Evolutionary conservation across 2,888 invertebrate genomes (phyloP).

Genomic region (Brachypalpus laphriformis): DNA sequence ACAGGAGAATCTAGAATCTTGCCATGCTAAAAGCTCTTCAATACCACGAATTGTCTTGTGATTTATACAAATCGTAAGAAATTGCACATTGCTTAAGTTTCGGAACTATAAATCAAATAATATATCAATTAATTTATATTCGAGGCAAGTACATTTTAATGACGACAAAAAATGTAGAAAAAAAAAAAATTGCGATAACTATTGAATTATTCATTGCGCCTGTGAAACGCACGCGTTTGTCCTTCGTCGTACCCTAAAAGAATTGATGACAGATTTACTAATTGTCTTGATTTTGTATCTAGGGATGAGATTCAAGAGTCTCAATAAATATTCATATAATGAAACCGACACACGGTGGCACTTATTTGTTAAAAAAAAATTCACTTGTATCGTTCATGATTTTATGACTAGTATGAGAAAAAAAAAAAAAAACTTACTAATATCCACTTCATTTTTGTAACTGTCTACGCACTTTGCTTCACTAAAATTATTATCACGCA

Average conservation of each 20-base stretch:
- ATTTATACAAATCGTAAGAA: background rate
- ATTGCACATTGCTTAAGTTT: background rate
- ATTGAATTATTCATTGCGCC: slow-evolving; percentile 56
- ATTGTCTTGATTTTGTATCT: background rate
- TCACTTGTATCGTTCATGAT: background rate
- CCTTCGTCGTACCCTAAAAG: slow-evolving; percentile 60
- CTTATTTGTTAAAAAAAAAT: background rate
- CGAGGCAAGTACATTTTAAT: slow-evolving; percentile 26
- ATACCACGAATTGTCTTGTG: background rate
- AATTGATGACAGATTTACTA: slow-evolving; percentile 29
- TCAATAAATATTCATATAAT: slow-evolving; percentile 19
- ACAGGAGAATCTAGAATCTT: background rate
- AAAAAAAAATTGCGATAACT: slow-evolving; percentile 16
- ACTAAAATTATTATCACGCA: slow-evolving; percentile 39
- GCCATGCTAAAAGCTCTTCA: background rate
- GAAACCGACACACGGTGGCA: background rate
- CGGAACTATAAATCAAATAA: background rate
- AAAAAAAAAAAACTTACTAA: slow-evolving; percentile 58
- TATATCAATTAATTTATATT: slow-evolving; percentile 40
- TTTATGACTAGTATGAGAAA: background rate
- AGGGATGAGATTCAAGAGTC: background rate
- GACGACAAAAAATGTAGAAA: slow-evolving; percentile 13
- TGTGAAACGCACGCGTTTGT: slow-evolving; percentile 41
- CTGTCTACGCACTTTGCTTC: slow-evolving; percentile 22
- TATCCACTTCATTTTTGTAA: slow-evolving; percentile 57